A percentile compares a stretch with the other conserved stretches of the same genome.
These are phyloP conservation scores for Remorina albescens DNA, from an alignment of 2,797 vertebrate genomes.

Conservation along the genomic window DNA sequence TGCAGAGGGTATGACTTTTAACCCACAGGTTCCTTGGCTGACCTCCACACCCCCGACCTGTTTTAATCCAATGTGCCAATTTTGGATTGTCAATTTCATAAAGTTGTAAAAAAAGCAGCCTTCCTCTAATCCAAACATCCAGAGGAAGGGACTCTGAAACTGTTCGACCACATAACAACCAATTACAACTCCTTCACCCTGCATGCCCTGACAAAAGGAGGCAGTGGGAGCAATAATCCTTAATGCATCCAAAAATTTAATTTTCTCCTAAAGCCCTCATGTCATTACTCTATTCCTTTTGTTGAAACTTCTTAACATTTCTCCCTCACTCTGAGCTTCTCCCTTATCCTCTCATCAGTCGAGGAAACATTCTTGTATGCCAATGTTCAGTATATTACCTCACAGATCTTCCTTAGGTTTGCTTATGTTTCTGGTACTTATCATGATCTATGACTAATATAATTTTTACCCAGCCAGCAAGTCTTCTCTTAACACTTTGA, in stretches of 20 bases:
- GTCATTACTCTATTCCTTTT: background rate
- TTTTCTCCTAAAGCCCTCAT: background rate
- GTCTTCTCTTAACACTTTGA: background rate
- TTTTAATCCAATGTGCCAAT: slow-evolving; percentile 73
- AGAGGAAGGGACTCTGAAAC: no score
- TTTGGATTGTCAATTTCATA: no score
- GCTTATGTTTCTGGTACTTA: background rate
- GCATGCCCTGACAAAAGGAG: background rate
- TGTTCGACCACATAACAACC: background rate
- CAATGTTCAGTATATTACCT: background rate
- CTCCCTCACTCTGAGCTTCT: background rate
- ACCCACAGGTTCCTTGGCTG: slow-evolving; percentile 73
- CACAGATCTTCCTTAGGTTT: background rate
- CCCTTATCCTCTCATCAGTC: background rate
- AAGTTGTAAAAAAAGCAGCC: no score
- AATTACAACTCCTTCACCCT: background rate
- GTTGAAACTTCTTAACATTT: background rate
- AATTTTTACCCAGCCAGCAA: background rate
- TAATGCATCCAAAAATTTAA: background rate
- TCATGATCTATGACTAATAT: background rate
- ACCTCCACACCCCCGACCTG: slow-evolving; percentile 78
- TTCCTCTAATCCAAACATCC: no score
- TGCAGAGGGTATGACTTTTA: slow-evolving; percentile 82
- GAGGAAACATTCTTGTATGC: background rate
- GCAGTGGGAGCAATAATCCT: background rate